Evolutionary conservation across 1,140 invertebrate species (phyloP).

Genomic region (Telenomus remus): DNA sequence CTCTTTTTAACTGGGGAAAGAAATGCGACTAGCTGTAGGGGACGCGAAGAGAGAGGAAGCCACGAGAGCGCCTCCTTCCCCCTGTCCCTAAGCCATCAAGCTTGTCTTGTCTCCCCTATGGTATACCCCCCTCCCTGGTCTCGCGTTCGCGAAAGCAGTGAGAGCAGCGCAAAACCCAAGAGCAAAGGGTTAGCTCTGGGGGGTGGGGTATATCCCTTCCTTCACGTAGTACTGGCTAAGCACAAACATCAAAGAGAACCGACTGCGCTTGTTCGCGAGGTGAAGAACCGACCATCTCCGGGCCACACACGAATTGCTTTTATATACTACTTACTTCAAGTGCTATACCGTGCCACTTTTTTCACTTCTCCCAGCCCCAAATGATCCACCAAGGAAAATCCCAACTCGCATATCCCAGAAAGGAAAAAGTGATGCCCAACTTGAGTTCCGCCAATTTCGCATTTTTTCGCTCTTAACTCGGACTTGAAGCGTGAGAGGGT

Average conservation of each 20-base stretch:
- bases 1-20: constrained; percentile 45
- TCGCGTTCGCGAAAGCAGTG: neutral
- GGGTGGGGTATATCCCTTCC: constrained; percentile 49
- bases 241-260: constrained; percentile 74
- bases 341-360: constrained; percentile 64
- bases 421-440: constrained; percentile 12
- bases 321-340: constrained; percentile 70
- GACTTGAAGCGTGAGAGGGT: neutral
- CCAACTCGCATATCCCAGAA: constrained; percentile 8
- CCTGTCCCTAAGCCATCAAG: neutral
- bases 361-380: constrained; percentile 35
- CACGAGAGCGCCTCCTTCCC: constrained; percentile 21
- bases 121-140: neutral
- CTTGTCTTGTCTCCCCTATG: neutral
- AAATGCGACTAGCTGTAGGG: constrained; percentile 39
- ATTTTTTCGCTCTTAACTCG: constrained; percentile 12
- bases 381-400: constrained; percentile 45
- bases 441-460: neutral
- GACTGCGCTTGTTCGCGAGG: constrained; percentile 74
- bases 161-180: constrained; percentile 19
- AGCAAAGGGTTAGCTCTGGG: constrained; percentile 49
- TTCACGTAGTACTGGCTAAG: constrained; percentile 58
- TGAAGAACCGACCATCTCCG: constrained; percentile 76
- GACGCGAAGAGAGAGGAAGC: constrained; percentile 25
- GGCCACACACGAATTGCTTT: constrained; percentile 76